A percentile compares a stretch with the other conserved stretches of the same genome.
Conservation (phyloP, 2,888 invertebrate genomes). For the Mantis religiosa region DNA sequence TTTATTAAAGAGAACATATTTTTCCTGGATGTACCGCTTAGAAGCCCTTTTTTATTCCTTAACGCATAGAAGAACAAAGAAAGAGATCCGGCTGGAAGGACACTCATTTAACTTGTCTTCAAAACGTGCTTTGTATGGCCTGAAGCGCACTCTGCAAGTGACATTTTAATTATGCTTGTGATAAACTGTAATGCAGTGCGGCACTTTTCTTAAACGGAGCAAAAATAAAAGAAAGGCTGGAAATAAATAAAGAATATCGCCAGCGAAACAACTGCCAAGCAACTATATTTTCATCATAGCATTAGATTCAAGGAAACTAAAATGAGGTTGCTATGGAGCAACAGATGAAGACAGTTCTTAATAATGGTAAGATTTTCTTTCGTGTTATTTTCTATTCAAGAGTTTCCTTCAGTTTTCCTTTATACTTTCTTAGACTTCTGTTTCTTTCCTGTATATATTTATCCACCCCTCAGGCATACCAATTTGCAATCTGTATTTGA, state of each 20-base stretch:
- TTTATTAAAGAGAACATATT: neutral
- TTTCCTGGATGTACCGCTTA: neutral
- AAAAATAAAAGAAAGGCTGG: neutral
- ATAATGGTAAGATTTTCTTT: neutral
- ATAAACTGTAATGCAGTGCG: neutral
- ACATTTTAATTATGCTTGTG: neutral
- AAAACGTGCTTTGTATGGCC: neutral
- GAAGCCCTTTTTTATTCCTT: neutral
- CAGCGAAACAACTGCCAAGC: neutral
- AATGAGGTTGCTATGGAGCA: neutral
- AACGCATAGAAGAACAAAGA: neutral
- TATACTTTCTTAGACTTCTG: neutral
- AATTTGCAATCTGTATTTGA: too few species aligned
- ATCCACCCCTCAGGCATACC: neutral
- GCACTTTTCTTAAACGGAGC: neutral
- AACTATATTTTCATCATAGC: neutral
- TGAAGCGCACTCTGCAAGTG: neutral
- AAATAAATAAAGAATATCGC: neutral
- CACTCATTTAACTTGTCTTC: neutral
- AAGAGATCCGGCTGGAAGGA: neutral
- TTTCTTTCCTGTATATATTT: neutral
- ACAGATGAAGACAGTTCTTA: neutral
- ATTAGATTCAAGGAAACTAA: neutral
- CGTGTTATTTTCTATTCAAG: neutral
- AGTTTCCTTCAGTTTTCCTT: neutral